A percentile compares a stretch with the other conserved stretches of the same genome.
Evolutionary conservation across 2,888 invertebrate genomes (phyloP).

Genomic region (Ectobius pallidus): DNA sequence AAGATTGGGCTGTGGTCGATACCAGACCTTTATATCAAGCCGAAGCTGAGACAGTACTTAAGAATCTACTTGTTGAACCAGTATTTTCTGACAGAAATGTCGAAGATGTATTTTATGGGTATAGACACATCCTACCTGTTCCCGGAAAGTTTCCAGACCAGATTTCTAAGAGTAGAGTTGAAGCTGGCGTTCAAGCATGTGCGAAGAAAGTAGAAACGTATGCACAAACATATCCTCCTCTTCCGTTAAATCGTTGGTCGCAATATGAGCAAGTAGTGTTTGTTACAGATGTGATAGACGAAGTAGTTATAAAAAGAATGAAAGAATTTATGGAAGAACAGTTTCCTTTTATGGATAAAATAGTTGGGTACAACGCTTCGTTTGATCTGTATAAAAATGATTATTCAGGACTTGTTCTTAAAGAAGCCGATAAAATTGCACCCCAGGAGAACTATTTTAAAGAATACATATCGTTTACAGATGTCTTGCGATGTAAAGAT

Average conservation of each 20-base stretch:
- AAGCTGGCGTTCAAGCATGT: background rate
- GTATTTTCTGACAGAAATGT: background rate
- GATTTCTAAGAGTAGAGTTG: background rate
- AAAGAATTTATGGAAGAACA: background rate
- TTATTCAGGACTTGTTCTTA: background rate
- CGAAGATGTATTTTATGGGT: background rate
- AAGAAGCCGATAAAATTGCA: background rate
- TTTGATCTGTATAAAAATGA: slow-evolving; percentile 10
- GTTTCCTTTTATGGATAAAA: background rate
- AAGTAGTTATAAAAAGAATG: background rate
- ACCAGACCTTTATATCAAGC: background rate
- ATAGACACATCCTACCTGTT: background rate
- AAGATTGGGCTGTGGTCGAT: background rate
- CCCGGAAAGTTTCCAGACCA: too few relatives aligned
- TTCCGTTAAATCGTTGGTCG: background rate
- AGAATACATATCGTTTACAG: background rate
- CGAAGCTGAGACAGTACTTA: background rate
- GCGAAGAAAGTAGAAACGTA: background rate
- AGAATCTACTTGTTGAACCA: background rate
- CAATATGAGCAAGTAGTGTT: background rate
- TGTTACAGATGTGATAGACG: background rate
- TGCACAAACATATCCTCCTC: background rate
- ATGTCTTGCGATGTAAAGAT: background rate
- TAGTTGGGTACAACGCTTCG: background rate
- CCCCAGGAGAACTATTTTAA: background rate